Percentiles rank a stretch among this genome's conserved stretches.
phyloP scores from a whole-genome alignment of 2,797 vertebrate genomes.

The Meda fulgida region DNA sequence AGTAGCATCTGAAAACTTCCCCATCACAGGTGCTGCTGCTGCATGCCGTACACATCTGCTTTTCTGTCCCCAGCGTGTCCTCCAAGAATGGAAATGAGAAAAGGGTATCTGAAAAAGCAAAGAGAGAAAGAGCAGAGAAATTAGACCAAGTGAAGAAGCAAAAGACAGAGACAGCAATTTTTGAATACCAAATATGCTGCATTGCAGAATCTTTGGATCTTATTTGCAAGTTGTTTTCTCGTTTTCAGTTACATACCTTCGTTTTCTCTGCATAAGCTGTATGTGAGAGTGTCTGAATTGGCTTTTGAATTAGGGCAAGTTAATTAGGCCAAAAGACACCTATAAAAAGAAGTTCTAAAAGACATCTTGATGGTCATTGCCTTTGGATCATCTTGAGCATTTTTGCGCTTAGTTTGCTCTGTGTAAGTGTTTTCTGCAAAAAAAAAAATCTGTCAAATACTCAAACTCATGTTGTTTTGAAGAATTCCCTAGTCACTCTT shows the following conservation, averaged over 20 bases:
- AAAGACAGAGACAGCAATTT: constrained; percentile 29
- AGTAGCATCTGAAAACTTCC: constrained; percentile 28
- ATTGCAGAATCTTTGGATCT: constrained; percentile 6
- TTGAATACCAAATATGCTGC: constrained; percentile 30
- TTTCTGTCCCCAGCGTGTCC: constrained; percentile 5
- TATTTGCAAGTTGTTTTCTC: background rate
- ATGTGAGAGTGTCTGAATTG: background rate
- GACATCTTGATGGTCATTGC: background rate
- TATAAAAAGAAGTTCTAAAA: constrained; percentile 29
- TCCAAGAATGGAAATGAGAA: constrained; percentile 15
- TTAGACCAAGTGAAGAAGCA: constrained; percentile 1
- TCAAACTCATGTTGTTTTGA: background rate
- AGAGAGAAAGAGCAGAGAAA: constrained; percentile 7
- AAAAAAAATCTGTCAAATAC: background rate
- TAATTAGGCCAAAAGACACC: constrained; percentile 25
- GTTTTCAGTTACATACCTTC: background rate
- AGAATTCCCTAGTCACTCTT: background rate
- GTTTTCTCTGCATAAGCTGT: background rate
- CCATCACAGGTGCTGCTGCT: constrained; percentile 23
- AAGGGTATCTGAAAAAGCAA: background rate
- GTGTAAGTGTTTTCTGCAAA: background rate
- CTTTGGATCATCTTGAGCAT: constrained; percentile 18
- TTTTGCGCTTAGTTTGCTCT: background rate
- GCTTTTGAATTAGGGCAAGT: constrained; percentile 30
- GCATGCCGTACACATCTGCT: constrained; percentile 25